Base-by-base conservation (phyloP, 2,797 vertebrate genomes). In the Galagoides demidoff region DNA sequence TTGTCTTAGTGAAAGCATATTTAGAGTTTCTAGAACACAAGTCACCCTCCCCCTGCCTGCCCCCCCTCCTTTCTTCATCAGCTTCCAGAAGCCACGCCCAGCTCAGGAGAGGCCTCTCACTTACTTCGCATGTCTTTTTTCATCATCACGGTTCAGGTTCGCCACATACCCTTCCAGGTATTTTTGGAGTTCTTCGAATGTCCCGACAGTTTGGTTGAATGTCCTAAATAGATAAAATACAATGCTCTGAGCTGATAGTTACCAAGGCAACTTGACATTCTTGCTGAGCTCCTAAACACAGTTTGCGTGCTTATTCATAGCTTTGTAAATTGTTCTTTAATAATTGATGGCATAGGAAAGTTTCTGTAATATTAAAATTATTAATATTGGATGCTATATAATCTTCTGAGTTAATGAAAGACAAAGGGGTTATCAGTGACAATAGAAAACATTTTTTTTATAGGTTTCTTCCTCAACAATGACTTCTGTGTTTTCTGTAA, bases 121-220 rank as follows among this genome's bases (percentile, higher is more conserved):
- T 98, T 98, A 99, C 99, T 99, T 99, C 0, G 99, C 99, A 3
- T 99, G 98, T 94, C 99, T 98, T 97, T 99, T 99, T 98, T 99
- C 99, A 97, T 99, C 99, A 29, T 99, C 99, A 0, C 98, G 98
- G 63, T 99, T 98, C 34, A 99, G 98, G 10, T 98, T 99, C 2
- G 99, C 99, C 97, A 99, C 99, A 59, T 99, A 99, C 37, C 99
- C 99, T 96, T 99, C 99, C 31, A 99, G 99, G 97, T 99, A 99
- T 79, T 98, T 99, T 98, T 99, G 99, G 93, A 99, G 99, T 97
- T 99, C 99, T 55, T 99, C 99, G 29, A 99, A 99, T 52, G 99
- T 99, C 78, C 99, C 99, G 27, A 99, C 99, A 0, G 99, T 99
- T 98, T 99, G 99, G 98, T 99, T 99, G 93, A 99, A 99, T 17